These are phyloP conservation scores for Mastacembelus armatus DNA, from an alignment of 2,797 vertebrate species.

Conservation along the genomic window DNA sequence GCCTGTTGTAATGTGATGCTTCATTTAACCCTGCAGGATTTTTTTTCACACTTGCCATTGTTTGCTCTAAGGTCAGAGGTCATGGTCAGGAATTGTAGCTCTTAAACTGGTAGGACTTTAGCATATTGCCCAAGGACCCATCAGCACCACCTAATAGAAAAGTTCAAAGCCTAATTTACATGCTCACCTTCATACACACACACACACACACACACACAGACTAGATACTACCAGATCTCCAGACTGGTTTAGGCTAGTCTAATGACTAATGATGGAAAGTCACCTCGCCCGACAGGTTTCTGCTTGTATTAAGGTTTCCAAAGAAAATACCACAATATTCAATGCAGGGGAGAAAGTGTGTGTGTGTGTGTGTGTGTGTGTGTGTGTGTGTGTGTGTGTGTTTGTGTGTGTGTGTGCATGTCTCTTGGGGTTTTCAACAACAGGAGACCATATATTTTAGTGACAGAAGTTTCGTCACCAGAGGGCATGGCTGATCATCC, in stretches of 20 bases:
- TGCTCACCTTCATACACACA: conserved; percentile 24
- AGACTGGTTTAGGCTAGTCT: conserved; percentile 73
- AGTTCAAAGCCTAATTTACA: conserved; percentile 20
- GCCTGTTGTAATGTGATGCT: conserved; percentile 40
- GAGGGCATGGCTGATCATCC: conserved; percentile 71
- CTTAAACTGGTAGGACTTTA: conserved; percentile 15
- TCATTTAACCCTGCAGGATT: conserved; percentile 31
- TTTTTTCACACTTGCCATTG: not conserved
- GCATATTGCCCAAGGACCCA: conserved; percentile 45
- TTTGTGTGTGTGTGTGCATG: not conserved
- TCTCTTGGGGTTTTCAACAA: conserved; percentile 61
- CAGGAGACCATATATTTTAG: conserved; percentile 75
- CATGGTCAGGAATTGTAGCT: conserved; percentile 24
- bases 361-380: conserved; percentile 8
- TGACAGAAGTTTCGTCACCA: conserved; percentile 78
- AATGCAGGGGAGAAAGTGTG: conserved; percentile 9
- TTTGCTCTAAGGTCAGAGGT: conserved; percentile 41
- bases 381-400: not conserved
- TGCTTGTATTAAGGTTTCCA: conserved; percentile 74
- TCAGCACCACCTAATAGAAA: conserved; percentile 7
- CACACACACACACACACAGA: conserved; percentile 18
- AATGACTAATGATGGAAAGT: conserved; percentile 72
- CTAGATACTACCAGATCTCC: conserved; percentile 45
- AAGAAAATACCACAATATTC: conserved; percentile 66
- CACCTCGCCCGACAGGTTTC: conserved; percentile 77